phyloP scores from a whole-genome alignment of 2,888 invertebrate species.

The Eristalis arbustorum region DNA sequence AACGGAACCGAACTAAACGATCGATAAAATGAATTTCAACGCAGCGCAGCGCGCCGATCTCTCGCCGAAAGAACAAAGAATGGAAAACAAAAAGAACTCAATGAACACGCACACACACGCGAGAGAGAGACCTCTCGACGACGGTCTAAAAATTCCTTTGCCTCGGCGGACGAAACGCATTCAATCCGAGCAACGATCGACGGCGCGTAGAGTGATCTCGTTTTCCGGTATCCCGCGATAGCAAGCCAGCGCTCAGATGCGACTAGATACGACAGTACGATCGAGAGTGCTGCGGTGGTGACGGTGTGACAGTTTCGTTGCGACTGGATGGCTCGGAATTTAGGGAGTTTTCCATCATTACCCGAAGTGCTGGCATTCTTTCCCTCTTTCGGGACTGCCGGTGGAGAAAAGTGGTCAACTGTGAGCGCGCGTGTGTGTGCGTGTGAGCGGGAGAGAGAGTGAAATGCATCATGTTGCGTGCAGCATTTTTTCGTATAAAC shows the following conservation, averaged over 20 bases:
- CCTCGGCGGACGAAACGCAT: slow-evolving; percentile 16
- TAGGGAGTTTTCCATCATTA: slow-evolving; percentile 50
- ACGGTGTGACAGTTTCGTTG: slow-evolving; percentile 57
- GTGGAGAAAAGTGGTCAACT: slow-evolving; percentile 1
- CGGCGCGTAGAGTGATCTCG: not conserved
- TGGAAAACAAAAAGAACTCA: slow-evolving; percentile 46
- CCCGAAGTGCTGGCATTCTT: not conserved
- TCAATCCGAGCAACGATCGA: slow-evolving; percentile 50
- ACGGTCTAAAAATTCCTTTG: not conserved
- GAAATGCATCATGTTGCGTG: slow-evolving; percentile 59
- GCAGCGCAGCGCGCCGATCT: slow-evolving; percentile 9
- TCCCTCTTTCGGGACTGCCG: not conserved
- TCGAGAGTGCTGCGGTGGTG: not conserved
- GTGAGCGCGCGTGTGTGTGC: not conserved
- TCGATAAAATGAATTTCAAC: slow-evolving; percentile 50
- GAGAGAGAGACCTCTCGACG: not conserved
- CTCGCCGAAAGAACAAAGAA: slow-evolving; percentile 49
- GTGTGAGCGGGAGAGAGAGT: not conserved
- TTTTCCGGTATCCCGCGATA: not conserved
- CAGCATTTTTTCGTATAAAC: slow-evolving; percentile 46
- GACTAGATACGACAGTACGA: not conserved
- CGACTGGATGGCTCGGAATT: slow-evolving; percentile 46
- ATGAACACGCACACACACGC: slow-evolving; percentile 4
- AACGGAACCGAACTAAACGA: slow-evolving; percentile 63
- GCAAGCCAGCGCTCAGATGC: not conserved